These are phyloP conservation scores for Acridotheres tristis DNA, from an alignment of 2,797 vertebrate species.

Conservation along the genomic window DNA sequence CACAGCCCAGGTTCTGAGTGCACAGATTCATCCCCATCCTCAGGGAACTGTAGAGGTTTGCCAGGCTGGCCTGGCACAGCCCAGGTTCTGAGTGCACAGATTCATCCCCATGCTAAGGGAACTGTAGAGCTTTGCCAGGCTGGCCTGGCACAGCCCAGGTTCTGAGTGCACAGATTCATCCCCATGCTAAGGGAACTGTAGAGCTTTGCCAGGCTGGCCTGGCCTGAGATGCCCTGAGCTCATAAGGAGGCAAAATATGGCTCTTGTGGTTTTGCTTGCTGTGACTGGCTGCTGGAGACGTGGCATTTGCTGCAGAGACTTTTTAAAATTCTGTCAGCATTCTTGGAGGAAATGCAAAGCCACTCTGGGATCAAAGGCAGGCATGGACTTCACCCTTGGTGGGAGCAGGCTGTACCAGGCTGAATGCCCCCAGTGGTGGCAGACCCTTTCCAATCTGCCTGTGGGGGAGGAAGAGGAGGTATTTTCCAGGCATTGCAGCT, in stretches of 20 bases:
- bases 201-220: not conserved
- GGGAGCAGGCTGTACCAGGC: not conserved
- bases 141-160: not conserved
- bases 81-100: no score
- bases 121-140: not conserved
- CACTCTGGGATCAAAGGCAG: not conserved
- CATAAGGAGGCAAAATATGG: not conserved
- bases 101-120: no score
- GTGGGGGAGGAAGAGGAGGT: not conserved
- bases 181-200: no score
- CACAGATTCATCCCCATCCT: not conserved
- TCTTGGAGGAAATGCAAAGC: not conserved
- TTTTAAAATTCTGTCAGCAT: not conserved
- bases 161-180: not conserved
- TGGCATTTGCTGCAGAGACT: not conserved
- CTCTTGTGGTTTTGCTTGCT: not conserved
- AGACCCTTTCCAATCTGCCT: not conserved
- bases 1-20: no score
- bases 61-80: not conserved
- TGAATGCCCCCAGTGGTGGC: fast-evolving
- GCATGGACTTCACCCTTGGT: fast-evolving
- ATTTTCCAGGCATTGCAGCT: not conserved
- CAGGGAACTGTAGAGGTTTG: not conserved
- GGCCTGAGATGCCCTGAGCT: not conserved
- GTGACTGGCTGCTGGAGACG: not conserved